Conservation (phyloP, 2,797 vertebrate species). For the Telmatherina bonti region DNA sequence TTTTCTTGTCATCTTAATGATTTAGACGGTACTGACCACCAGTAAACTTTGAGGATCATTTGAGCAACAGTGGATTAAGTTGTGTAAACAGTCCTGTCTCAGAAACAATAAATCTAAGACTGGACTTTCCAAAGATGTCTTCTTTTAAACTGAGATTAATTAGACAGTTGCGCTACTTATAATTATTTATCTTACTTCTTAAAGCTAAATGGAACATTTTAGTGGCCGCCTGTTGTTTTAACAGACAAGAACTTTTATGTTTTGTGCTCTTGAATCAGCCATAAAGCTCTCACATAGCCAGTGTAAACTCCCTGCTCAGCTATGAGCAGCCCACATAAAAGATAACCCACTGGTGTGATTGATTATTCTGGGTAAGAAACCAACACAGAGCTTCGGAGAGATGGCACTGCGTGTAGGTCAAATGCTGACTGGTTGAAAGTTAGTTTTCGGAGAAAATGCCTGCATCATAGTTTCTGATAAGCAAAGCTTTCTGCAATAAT, state of each 20-base stretch:
- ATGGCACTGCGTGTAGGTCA: no score
- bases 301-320: no score
- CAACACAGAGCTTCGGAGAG: no score
- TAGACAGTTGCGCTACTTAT: neutral
- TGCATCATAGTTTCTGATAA: no score
- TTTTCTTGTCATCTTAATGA: constrained; percentile 19
- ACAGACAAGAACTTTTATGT: neutral
- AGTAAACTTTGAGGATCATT: constrained; percentile 14
- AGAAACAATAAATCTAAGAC: constrained; percentile 36
- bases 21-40: constrained; percentile 36
- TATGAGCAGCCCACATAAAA: no score
- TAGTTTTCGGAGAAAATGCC: no score
- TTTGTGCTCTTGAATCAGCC: neutral
- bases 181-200: neutral
- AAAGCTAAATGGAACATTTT: neutral
- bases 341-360: no score
- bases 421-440: no score
- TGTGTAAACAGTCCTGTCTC: constrained; percentile 15
- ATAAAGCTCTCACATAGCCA: no score
- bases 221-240: constrained; percentile 7
- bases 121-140: neutral
- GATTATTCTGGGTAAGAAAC: no score
- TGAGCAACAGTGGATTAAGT: constrained; percentile 13
- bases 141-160: neutral
- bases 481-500: no score